phyloP scores from a whole-genome alignment of 2,888 invertebrate species.

The Salticus scenicus region DNA sequence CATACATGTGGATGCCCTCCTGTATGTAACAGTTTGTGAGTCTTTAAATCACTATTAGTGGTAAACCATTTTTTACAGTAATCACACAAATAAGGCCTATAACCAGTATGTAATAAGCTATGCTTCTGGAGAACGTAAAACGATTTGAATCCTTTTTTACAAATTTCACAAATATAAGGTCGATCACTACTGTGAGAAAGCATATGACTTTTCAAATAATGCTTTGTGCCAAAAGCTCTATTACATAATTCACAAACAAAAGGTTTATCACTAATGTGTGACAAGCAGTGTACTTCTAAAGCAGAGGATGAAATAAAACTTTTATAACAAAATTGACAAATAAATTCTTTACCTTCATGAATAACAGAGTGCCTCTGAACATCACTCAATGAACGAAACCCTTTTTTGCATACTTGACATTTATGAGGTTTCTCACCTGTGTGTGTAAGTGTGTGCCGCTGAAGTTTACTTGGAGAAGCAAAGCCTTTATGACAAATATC shows the following conservation, averaged over 20 bases:
- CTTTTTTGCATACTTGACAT: not conserved
- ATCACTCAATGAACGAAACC: conserved; percentile 12
- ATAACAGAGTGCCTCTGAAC: conserved; percentile 4
- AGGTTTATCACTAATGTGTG: not conserved
- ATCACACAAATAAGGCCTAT: conserved; percentile 13
- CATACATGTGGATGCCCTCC: conserved; percentile 18
- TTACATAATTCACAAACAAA: conserved; percentile 12
- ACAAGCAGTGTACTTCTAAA: conserved; percentile 15
- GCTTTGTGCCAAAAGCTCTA: not conserved
- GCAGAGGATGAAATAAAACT: not conserved
- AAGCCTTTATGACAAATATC: conserved; percentile 15
- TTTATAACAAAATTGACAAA: conserved; percentile 17
- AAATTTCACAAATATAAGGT: conserved; percentile 26
- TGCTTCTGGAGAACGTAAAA: conserved; percentile 19
- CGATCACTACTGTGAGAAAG: conserved; percentile 14
- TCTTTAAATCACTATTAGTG: conserved; percentile 10
- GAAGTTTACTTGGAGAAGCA: conserved; percentile 15
- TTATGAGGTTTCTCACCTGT: conserved; percentile 7
- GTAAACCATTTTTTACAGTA: conserved; percentile 21
- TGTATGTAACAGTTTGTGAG: conserved; percentile 3
- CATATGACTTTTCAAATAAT: not conserved
- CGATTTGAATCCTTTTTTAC: conserved; percentile 24
- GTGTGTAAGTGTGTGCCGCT: conserved; percentile 14
- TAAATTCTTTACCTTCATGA: conserved; percentile 13
- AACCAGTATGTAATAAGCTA: conserved; percentile 8